Evolutionary conservation across 1,140 invertebrate genomes (phyloP).

Genomic region (Littorina saxatilis): DNA sequence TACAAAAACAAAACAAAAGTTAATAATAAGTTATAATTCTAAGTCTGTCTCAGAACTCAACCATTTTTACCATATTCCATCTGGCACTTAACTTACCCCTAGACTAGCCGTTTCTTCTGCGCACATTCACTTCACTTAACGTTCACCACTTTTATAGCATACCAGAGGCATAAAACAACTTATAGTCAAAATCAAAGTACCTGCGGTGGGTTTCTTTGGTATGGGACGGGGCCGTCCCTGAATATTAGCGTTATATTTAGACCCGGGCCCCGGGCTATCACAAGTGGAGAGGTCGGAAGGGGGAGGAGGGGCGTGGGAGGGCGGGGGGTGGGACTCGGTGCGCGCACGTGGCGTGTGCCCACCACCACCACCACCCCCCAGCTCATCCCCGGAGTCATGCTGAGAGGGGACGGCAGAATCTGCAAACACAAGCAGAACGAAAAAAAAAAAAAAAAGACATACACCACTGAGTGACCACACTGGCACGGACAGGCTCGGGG

Average conservation of each 20-base stretch:
- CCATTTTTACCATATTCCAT: no score
- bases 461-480: constrained; percentile 9
- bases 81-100: no score
- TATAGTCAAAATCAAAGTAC: no score
- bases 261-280: constrained; percentile 35
- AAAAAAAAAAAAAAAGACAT: constrained; percentile 12
- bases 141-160: no score
- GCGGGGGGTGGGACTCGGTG: constrained; percentile 47
- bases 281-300: constrained; percentile 31
- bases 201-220: constrained; percentile 59
- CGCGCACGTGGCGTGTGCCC: constrained; percentile 53
- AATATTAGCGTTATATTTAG: constrained; percentile 53
- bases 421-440: constrained; percentile 37
- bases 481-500: no score
- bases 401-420: constrained; percentile 33
- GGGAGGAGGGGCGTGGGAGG: constrained; percentile 31
- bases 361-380: no score
- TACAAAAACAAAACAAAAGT: no score
- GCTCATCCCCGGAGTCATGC: constrained; percentile 42
- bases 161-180: no score
- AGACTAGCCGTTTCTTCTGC: no score
- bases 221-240: constrained; percentile 61
- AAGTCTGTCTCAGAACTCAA: no score
- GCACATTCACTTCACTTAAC: no score
- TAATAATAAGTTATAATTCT: no score